These are phyloP conservation scores for Cephus spinipes DNA, from an alignment of 2,888 invertebrate species.

Conservation along the genomic window DNA sequence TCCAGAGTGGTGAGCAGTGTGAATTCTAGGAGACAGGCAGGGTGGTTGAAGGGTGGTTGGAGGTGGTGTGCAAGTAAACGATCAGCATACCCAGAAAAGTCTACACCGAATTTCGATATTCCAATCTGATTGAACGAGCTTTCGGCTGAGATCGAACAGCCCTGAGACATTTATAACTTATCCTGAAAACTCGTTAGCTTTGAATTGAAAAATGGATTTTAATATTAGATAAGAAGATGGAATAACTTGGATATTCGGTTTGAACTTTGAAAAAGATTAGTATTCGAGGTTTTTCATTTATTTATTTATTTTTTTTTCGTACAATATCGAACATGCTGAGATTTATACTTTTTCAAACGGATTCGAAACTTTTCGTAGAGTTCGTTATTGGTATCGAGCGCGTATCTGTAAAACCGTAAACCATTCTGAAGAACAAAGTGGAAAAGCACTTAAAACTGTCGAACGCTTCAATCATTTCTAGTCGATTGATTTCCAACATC, in stretches of 20 bases:
- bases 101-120: not conserved
- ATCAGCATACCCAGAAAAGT: not conserved
- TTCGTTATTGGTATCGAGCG: not conserved
- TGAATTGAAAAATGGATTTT: not conserved
- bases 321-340: not conserved
- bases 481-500: conserved; percentile 49
- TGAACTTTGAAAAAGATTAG: not conserved
- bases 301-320: not conserved
- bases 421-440: conserved; percentile 24
- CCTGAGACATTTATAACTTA: not conserved
- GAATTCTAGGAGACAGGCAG: not conserved
- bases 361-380: not conserved
- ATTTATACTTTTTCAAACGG: not conserved
- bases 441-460: conserved; percentile 39
- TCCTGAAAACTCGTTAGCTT: not conserved
- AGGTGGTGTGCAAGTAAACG: not conserved
- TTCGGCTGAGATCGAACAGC: not conserved
- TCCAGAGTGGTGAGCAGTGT: not conserved
- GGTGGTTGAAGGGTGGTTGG: not conserved
- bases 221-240: not conserved
- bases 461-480: conserved; percentile 48
- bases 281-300: not conserved
- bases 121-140: not conserved
- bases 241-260: not conserved
- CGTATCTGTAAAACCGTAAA: not conserved